Conservation (phyloP, 2,888 invertebrate species). For the Anoncus sp. region DNA sequence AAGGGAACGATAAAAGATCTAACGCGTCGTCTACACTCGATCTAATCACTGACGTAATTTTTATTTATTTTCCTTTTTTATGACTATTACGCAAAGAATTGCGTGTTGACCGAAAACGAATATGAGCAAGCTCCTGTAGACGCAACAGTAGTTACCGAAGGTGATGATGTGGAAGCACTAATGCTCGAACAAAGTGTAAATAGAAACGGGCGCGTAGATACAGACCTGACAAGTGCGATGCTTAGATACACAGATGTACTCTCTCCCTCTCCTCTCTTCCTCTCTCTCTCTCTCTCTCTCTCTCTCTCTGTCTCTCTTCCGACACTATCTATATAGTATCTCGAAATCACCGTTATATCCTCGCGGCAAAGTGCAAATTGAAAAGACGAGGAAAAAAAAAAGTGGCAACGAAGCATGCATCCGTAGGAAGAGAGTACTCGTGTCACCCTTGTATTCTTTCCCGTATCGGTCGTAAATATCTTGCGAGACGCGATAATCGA, state of each 20-base stretch:
- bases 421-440: neutral
- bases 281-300: neutral
- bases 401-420: slow-evolving; percentile 18
- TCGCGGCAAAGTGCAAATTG: slow-evolving; percentile 29
- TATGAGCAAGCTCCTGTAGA: neutral
- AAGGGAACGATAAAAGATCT: too few relatives aligned
- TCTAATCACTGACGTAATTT: too few relatives aligned
- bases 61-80: neutral
- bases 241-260: slow-evolving; percentile 25
- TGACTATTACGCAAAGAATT: neutral
- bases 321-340: slow-evolving; percentile 1
- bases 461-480: slow-evolving; percentile 54
- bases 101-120: neutral
- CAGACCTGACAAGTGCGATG: slow-evolving; percentile 34
- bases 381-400: slow-evolving; percentile 20
- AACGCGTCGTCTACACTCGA: neutral
- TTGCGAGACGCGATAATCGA: slow-evolving; percentile 50
- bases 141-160: neutral
- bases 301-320: neutral
- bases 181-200: slow-evolving; percentile 25
- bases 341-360: neutral
- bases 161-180: slow-evolving; percentile 5
- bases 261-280: neutral
- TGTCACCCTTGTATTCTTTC: slow-evolving; percentile 26
- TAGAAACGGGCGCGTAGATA: slow-evolving; percentile 27